Evolutionary conservation across 2,888 invertebrate genomes (phyloP), one percentile per base, ranked within the genome.

Genomic region (Idaea aversata): DNA sequence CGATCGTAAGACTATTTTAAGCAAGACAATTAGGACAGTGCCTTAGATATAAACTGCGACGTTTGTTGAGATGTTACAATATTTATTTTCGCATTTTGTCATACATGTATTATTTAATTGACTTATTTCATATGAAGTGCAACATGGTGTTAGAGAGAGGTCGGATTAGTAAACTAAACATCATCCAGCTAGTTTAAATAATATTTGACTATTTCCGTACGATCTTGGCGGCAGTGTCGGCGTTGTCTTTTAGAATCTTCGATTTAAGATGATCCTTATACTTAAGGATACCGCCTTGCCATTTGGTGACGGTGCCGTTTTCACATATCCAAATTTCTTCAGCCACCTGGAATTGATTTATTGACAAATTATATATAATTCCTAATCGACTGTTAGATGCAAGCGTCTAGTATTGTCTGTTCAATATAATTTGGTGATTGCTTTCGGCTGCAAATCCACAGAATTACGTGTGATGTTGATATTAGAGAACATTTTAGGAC

Each of bases 321-420:
- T 99, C 99, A 88, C 99, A 99, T 61, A 99, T 97, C 99, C 99
- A 99, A 87, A 99, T 99, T 90, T 99, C 98, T 87, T 99, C 97
- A 10, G 99, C 99, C 47, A 99, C 99, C 99, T 99, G 81, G 13
- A 74, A 70, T 15, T 35, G 25, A 61, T 13, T 57, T 47, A 13
- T 47, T 4, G 36, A 36, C 10, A 36, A 36, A 10, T 36, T 36
- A 10, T 6, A 47, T 13, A 47, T 7, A 47, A 13, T 47, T 4
- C 0, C 7, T 25, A n/a, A n/a, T n/a, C n/a, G n/a, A n/a, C n/a
- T n/a, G n/a, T n/a, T n/a, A n/a, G n/a, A n/a, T n/a, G n/a, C n/a
- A n/a, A n/a, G 25, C 25, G 25, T 25, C 25, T 25, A 25, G 25
- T 25, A 25, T 25, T 25, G 25, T 25, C 25, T 25, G 25, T 25